These are phyloP conservation scores for Eupithecia inturbata DNA, from an alignment of 2,888 invertebrate species.

Conservation along the genomic window DNA sequence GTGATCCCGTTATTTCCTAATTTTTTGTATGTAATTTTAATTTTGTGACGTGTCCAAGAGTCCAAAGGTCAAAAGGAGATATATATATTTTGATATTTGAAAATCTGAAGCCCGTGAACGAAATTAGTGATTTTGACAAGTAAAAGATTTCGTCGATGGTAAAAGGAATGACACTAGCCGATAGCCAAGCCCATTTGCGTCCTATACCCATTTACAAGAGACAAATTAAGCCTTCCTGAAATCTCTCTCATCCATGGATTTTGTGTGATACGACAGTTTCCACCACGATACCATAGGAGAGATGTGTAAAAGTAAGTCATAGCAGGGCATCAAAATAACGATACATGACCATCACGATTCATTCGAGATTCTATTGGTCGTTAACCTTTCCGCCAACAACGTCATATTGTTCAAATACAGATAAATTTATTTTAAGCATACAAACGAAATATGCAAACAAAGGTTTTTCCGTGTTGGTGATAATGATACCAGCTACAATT, in stretches of 20 bases:
- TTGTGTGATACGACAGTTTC: neutral
- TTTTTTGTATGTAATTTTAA: no score
- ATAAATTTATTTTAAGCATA: neutral
- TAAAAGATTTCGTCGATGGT: no score
- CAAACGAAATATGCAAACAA: neutral
- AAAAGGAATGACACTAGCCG: no score
- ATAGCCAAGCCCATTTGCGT: no score
- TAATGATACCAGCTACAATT: neutral
- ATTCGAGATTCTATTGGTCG: neutral
- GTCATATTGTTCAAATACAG: slow-evolving; percentile 1
- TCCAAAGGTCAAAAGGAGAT: no score
- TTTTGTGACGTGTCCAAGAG: no score
- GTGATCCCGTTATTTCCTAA: no score
- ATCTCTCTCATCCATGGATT: neutral
- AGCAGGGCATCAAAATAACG: neutral
- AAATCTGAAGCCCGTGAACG: no score
- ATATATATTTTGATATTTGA: no score
- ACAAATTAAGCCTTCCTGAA: neutral
- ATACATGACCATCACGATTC: neutral
- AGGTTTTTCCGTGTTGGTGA: slow-evolving; percentile 4
- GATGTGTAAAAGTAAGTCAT: neutral
- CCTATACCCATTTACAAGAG: neutral
- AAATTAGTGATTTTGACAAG: no score
- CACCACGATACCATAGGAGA: neutral
- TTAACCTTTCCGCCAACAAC: slow-evolving; percentile 4